A percentile compares a stretch with the other conserved stretches of the same genome.
Conservation (phyloP, 1,140 invertebrate species). For the Popillia japonica region DNA sequence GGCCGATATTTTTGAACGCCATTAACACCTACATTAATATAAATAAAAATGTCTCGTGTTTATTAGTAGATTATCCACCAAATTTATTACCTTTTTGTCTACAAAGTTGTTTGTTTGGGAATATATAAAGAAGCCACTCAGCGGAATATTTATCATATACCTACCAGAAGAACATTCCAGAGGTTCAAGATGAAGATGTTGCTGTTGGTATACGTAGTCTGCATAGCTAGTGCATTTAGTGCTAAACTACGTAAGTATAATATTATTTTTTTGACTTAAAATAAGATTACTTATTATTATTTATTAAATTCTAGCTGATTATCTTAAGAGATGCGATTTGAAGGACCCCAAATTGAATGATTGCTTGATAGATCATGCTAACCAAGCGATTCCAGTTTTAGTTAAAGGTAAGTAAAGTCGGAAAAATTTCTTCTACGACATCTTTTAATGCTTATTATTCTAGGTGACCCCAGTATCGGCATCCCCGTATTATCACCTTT, state of each 20-base stretch:
- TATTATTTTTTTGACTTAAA: neutral
- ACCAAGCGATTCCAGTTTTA: neutral
- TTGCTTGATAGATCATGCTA: conserved; percentile 1
- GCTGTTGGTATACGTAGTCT: neutral
- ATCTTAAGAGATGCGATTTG: conserved; percentile 86
- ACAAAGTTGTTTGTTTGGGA: too few relatives aligned
- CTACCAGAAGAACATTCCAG: too few relatives aligned
- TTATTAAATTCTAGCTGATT: conserved; percentile 88
- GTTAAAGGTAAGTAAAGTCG: conserved; percentile 2
- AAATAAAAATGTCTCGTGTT: too few relatives aligned
- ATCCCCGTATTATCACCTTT: neutral
- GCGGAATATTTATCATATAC: too few relatives aligned
- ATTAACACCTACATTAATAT: too few relatives aligned
- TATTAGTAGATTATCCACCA: too few relatives aligned
- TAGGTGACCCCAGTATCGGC: neutral
- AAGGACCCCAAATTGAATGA: conserved; percentile 9
- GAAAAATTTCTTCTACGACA: neutral
- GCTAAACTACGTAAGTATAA: neutral
- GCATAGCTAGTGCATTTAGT: neutral
- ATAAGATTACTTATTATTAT: neutral
- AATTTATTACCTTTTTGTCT: too few relatives aligned
- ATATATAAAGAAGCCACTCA: too few relatives aligned
- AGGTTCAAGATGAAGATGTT: neutral
- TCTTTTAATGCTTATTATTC: neutral
- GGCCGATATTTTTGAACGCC: too few relatives aligned